Base-by-base conservation (phyloP, 2,113 vertebrate species). In the Neodontobutis hainanensis region DNA sequence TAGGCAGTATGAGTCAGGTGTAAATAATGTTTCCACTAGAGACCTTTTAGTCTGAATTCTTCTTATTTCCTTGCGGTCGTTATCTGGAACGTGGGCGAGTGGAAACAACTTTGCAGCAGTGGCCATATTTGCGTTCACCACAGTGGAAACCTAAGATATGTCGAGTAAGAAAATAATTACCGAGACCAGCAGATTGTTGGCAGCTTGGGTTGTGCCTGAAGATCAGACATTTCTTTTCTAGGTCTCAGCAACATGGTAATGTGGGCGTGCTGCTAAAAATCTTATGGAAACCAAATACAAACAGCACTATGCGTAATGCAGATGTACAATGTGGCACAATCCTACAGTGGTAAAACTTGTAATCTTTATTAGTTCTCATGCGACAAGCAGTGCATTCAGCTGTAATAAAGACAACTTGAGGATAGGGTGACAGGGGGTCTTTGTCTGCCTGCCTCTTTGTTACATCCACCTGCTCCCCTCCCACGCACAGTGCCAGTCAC, bases 321-420 rank as follows among this genome's bases (percentile, higher is more conserved):
- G 73, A 78, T 61, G 68, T 62, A 59, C 50, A 70, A 51, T 48
- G 68, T 0, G 45, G 62, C 64, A 34, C 62, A 63, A 67, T 70
- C 32, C 64, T 40, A 49, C 46, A n/a, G 59, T 49, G 1, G 35
- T 38, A 42, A 61, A 46, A 65, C 57, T 71, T 53, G 69, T 55
- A 16, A 57, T 68, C 73, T 74, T 89, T 80, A 86, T 88, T 73
- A 86, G 78, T 64, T 86, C 78, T 82, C 81, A 27, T 69, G 82
- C 79, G 82, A 79, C 70, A 74, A 70, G 68, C 48, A 68, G 63
- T 47, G 65, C 63, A 59, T 85, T 82, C 66, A 56, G 36, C 34
- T 40, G 81, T 42, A 19, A 79, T 57, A 48, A 66, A 77, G 81
- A 81, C 70, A 67, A 49, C 11, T 70, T 76, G 59, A 61, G 65